Conservation (phyloP, 2,113 vertebrate species). For the Nycticryphes semicollaris region DNA sequence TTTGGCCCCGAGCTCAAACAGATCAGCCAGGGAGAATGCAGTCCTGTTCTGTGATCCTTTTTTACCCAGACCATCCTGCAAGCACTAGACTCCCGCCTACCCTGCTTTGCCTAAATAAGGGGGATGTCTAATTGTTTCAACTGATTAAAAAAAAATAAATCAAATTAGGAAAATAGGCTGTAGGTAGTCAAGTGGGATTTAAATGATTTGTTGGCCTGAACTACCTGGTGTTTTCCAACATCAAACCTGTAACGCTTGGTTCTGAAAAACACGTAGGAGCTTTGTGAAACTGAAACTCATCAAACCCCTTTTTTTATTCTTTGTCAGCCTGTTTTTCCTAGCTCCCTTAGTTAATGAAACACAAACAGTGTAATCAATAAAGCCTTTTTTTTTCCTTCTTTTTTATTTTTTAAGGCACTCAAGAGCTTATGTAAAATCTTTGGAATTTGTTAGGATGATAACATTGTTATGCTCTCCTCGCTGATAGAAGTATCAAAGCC, state of each 20-base stretch:
- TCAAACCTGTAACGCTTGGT: not conserved
- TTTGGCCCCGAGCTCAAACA: not conserved
- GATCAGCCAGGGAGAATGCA: not conserved
- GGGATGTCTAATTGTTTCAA: not conserved
- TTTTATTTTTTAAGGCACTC: not conserved
- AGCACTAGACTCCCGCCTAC: accelerated
- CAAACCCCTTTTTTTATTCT: not conserved
- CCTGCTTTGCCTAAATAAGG: not conserved
- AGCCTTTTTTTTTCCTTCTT: not conserved
- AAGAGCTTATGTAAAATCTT: conserved; percentile 47
- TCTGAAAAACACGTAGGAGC: not conserved
- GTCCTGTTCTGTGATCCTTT: not conserved
- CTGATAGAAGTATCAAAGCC: conserved; percentile 65
- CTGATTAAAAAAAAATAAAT: not conserved
- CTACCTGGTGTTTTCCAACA: not conserved
- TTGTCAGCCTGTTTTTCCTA: not conserved
- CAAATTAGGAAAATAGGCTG: not conserved
- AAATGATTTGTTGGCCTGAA: not conserved
- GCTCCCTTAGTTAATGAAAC: not conserved
- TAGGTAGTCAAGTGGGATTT: not conserved
- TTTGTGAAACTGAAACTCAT: not conserved
- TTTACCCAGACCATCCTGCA: not conserved
- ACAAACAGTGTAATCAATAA: conserved; percentile 41
- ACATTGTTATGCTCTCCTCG: conserved; percentile 55
- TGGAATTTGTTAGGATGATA: conserved; percentile 67